Percentiles rank a stretch among this genome's conserved stretches.
Evolutionary conservation across 2,797 vertebrate genomes (phyloP).

Genomic region (Hippoglossus hippoglossus): DNA sequence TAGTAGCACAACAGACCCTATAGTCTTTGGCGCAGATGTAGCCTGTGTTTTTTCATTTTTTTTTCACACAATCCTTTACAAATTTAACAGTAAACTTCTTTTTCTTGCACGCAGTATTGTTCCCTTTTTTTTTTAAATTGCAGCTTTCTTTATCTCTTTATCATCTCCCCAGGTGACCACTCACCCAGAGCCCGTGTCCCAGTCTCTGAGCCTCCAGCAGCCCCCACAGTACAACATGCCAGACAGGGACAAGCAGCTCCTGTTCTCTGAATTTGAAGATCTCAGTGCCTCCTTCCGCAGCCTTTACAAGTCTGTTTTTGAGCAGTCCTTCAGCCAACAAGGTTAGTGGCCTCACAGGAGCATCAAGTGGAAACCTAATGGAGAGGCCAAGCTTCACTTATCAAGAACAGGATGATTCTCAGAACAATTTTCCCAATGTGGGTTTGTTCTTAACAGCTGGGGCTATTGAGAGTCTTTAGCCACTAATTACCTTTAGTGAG

Average conservation of each 20-base stretch:
- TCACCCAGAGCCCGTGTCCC: constrained; percentile 91
- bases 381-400: constrained; percentile 55
- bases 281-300: constrained; percentile 97
- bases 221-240: constrained; percentile 90
- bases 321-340: constrained; percentile 94
- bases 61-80: constrained; percentile 11
- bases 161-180: constrained; percentile 84
- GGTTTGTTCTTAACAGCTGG: constrained; percentile 62
- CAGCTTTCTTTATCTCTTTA: not conserved
- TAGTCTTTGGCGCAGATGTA: constrained; percentile 28
- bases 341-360: constrained; percentile 81
- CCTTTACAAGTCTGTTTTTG: constrained; percentile 96
- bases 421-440: constrained; percentile 61
- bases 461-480: constrained; percentile 57
- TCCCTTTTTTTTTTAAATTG: constrained; percentile 25
- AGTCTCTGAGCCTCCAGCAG: constrained; percentile 88
- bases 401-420: constrained; percentile 55
- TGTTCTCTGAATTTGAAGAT: constrained; percentile 95
- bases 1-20: constrained; percentile 22
- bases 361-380: constrained; percentile 58
- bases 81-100: constrained; percentile 29
- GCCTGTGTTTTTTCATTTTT: constrained; percentile 10
- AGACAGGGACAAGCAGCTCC: constrained; percentile 91
- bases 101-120: not conserved
- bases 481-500: constrained; percentile 65